Conservation (phyloP, 2,797 vertebrate species). For the Danio jaintianensis region DNA sequence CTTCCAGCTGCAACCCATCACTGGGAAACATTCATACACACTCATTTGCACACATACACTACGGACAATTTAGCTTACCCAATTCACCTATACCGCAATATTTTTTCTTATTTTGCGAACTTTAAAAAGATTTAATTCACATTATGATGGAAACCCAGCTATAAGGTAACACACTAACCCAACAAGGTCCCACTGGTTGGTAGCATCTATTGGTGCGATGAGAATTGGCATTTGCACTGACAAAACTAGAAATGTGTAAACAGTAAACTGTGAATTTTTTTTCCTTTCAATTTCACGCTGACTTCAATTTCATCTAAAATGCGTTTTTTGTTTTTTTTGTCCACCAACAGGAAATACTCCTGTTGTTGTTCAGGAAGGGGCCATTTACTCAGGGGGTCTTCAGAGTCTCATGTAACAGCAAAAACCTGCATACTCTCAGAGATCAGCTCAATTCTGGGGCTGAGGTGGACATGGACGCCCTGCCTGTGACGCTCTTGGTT, state of each 20-base stretch:
- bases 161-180: no score
- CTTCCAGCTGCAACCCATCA: no score
- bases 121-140: no score
- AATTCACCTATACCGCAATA: no score
- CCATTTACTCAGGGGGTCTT: constrained; percentile 92
- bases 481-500: constrained; percentile 85
- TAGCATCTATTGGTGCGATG: no score
- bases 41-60: no score
- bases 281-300: background rate
- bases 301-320: background rate
- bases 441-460: constrained; percentile 85
- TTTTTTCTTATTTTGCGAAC: no score
- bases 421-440: constrained; percentile 85
- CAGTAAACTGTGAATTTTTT: background rate
- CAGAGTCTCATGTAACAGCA: constrained; percentile 87
- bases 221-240: no score
- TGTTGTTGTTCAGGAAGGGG: constrained; percentile 84
- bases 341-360: constrained; percentile 83
- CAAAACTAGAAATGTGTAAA: background rate
- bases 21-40: no score
- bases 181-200: no score
- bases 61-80: no score
- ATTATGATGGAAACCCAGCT: no score
- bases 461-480: constrained; percentile 78
- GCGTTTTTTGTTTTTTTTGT: background rate